Percentiles rank a stretch among this genome's conserved stretches.
Conservation (phyloP, 2,888 invertebrate genomes). For the Spialia ferax region DNA sequence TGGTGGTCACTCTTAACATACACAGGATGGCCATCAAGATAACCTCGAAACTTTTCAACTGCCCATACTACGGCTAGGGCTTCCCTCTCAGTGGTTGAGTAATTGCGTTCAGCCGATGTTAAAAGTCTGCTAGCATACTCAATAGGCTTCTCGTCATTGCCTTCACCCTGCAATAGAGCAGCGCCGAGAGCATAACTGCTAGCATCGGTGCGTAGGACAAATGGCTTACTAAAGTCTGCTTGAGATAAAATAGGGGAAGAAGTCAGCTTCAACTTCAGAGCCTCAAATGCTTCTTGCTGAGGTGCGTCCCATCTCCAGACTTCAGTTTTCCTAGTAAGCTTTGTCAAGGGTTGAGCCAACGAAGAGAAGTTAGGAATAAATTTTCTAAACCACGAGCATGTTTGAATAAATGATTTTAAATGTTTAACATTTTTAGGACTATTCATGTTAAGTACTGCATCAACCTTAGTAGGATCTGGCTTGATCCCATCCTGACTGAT, state of each 20-base stretch:
- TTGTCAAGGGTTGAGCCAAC: slow-evolving; percentile 53
- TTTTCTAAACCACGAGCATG: slow-evolving; percentile 57
- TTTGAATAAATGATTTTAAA: slow-evolving; percentile 47
- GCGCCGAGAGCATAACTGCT: slow-evolving; percentile 49
- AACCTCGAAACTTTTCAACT: slow-evolving; percentile 61
- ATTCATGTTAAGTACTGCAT: slow-evolving; percentile 43
- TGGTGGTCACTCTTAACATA: slow-evolving; percentile 68
- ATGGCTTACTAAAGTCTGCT: slow-evolving; percentile 49
- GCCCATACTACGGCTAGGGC: slow-evolving; percentile 51
- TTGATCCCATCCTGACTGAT: slow-evolving; percentile 45
- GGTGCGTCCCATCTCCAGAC: slow-evolving; percentile 50
- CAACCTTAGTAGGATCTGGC: slow-evolving; percentile 45
- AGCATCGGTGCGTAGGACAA: slow-evolving; percentile 53
- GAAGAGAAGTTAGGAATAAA: slow-evolving; percentile 49
- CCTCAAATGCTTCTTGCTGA: slow-evolving; percentile 37
- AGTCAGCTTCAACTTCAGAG: slow-evolving; percentile 42
- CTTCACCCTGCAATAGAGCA: slow-evolving; percentile 50
- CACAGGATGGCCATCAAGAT: slow-evolving; percentile 60
- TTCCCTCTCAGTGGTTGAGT: slow-evolving; percentile 68
- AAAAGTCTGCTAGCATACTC: slow-evolving; percentile 49
- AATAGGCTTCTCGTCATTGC: slow-evolving; percentile 45
- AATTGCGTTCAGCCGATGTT: slow-evolving; percentile 57
- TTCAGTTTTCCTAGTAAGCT: slow-evolving; percentile 52
- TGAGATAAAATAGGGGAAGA: slow-evolving; percentile 50
- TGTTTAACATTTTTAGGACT: slow-evolving; percentile 44